phyloP scores from a whole-genome alignment of 2,888 invertebrate genomes.

The Platycheirus rosarum region DNA sequence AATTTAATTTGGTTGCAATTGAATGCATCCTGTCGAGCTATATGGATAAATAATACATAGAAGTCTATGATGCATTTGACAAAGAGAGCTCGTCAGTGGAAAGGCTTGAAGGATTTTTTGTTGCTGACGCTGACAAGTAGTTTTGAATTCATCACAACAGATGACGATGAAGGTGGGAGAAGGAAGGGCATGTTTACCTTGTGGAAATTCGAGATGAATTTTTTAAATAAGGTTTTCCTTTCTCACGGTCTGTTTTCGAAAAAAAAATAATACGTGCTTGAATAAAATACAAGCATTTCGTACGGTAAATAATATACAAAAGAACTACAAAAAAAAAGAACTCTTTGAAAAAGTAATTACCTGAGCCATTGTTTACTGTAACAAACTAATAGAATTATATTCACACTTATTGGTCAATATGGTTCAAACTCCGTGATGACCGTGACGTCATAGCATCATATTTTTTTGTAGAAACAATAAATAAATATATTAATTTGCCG shows the following conservation, averaged over 20 bases:
- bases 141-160: background rate
- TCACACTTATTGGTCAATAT: no score
- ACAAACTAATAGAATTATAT: no score
- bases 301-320: no score
- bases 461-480: no score
- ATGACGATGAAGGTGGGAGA: background rate
- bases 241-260: background rate
- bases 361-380: no score
- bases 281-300: no score
- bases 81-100: background rate
- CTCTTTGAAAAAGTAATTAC: no score
- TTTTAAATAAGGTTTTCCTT: background rate
- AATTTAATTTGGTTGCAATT: slow-evolving; percentile 48
- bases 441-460: no score
- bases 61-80: background rate
- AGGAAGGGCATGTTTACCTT: background rate
- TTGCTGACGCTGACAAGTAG: background rate
- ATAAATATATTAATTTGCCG: no score
- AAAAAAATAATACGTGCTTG: no score
- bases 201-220: background rate
- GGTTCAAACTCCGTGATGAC: no score
- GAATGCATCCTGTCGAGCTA: slow-evolving; percentile 3
- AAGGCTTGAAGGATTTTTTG: background rate
- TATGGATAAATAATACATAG: background rate
- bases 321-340: no score